Conservation (phyloP, 2,888 invertebrate genomes). For the Steinernema hermaphroditum region DNA sequence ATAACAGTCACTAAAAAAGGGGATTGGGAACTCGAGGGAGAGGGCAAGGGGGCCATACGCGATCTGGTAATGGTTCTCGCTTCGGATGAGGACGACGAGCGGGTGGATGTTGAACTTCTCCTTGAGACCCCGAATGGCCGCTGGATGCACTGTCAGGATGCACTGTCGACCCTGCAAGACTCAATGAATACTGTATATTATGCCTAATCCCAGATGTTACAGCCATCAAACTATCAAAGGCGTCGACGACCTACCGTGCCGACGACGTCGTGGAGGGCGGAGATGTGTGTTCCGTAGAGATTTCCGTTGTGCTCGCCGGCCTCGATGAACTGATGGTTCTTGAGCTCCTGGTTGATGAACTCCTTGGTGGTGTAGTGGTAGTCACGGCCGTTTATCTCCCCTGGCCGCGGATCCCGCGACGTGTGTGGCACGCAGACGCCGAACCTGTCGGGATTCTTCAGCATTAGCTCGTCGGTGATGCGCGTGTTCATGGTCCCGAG, state of each 20-base stretch:
- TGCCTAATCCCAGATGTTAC: too few relatives aligned
- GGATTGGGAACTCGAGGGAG: too few relatives aligned
- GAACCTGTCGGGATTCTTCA: conserved; percentile 96
- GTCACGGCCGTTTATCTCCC: conserved; percentile 95
- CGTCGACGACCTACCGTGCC: conserved; percentile 81
- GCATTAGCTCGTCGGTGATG: conserved; percentile 97
- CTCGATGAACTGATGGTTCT: conserved; percentile 98
- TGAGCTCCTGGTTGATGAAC: conserved; percentile 69
- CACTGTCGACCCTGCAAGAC: conserved; percentile 71
- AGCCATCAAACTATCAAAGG: too few relatives aligned
- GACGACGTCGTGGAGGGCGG: conserved; percentile 92
- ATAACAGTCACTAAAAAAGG: conserved; percentile 86
- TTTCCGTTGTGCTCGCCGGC: conserved; percentile 99
- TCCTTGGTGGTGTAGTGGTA: conserved; percentile 88
- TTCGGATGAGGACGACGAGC: conserved; percentile 96
- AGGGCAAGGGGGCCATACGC: too few relatives aligned
- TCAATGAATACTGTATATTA: too few relatives aligned
- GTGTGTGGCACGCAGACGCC: conserved; percentile 99
- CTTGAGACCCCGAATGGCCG: conserved; percentile 91
- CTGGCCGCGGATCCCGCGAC: conserved; percentile 89
- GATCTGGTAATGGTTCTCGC: conserved; percentile 92
- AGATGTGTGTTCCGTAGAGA: conserved; percentile 96
- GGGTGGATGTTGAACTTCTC: conserved; percentile 85
- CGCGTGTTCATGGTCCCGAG: conserved; percentile 97
- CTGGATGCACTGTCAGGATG: conserved; percentile 98